phyloP scores from a whole-genome alignment of 2,888 invertebrate species.

The Gymnocheta viridis region DNA sequence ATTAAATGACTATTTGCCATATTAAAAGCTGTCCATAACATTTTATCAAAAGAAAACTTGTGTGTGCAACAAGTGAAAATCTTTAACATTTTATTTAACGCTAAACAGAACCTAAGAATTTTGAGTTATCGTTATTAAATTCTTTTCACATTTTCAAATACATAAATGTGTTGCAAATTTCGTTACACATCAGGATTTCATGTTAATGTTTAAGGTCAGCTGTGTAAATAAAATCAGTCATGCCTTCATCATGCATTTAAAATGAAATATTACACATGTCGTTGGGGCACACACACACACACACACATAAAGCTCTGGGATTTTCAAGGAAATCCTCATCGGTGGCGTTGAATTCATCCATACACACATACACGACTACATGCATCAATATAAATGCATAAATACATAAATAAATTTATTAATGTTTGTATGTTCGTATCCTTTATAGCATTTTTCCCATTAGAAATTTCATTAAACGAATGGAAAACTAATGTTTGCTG shows the following conservation, averaged over 20 bases:
- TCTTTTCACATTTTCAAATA: background rate
- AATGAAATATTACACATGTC: background rate
- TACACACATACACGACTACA: background rate
- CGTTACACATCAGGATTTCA: background rate
- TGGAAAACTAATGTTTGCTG: slow-evolving; percentile 4
- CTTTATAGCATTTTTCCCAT: background rate
- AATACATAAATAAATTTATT: background rate
- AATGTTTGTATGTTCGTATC: background rate
- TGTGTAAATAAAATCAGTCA: slow-evolving; percentile 38
- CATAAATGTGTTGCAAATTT: background rate
- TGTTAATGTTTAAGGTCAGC: slow-evolving; percentile 29
- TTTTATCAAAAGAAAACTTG: background rate
- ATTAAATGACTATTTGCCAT: no score
- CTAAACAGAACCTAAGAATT: background rate
- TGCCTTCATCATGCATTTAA: slow-evolving; percentile 27
- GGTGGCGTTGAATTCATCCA: background rate
- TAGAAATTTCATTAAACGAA: slow-evolving; percentile 17
- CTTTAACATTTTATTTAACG: background rate
- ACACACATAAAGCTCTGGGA: background rate
- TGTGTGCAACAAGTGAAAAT: background rate
- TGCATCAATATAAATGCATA: background rate
- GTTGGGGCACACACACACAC: background rate
- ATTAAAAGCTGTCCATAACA: background rate
- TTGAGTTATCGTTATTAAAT: background rate
- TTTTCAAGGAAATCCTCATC: slow-evolving; percentile 22